Evolutionary conservation across 2,797 vertebrate genomes (phyloP).

Genomic region (Clarias pachynema): DNA sequence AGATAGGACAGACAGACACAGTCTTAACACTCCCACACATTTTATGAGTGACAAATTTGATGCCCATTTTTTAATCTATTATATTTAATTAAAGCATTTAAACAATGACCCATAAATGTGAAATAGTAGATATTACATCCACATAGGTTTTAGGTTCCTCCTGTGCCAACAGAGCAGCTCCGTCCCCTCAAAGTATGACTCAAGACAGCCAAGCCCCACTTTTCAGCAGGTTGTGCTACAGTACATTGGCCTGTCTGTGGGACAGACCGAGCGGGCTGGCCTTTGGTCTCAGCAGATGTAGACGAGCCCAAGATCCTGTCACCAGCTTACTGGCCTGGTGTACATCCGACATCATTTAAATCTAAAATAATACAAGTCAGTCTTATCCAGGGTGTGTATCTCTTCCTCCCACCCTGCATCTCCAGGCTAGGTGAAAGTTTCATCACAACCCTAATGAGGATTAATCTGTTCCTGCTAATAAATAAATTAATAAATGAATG

Average conservation of each 20-base stretch:
- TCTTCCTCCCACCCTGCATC: neutral
- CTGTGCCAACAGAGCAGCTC: too few relatives aligned
- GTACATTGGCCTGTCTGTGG: too few relatives aligned
- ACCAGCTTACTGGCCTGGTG: too few relatives aligned
- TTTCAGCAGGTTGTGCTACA: too few relatives aligned
- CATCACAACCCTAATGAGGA: neutral
- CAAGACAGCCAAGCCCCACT: too few relatives aligned
- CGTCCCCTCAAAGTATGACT: too few relatives aligned
- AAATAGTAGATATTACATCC: too few relatives aligned
- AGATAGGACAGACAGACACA: neutral
- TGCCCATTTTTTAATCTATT: neutral
- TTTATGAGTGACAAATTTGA: neutral
- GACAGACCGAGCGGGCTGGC: too few relatives aligned
- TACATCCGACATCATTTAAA: neutral
- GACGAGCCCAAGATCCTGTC: too few relatives aligned
- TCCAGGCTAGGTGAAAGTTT: neutral
- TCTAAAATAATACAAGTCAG: neutral
- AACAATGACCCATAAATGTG: too few relatives aligned
- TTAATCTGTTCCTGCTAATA: neutral
- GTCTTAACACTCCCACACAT: neutral
- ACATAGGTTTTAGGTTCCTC: too few relatives aligned
- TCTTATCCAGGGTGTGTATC: neutral
- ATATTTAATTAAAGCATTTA: neutral
- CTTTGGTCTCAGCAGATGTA: too few relatives aligned
- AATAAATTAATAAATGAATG: neutral